Conservation (phyloP, 2,113 vertebrate genomes). For the Edolisoma coerulescens region DNA sequence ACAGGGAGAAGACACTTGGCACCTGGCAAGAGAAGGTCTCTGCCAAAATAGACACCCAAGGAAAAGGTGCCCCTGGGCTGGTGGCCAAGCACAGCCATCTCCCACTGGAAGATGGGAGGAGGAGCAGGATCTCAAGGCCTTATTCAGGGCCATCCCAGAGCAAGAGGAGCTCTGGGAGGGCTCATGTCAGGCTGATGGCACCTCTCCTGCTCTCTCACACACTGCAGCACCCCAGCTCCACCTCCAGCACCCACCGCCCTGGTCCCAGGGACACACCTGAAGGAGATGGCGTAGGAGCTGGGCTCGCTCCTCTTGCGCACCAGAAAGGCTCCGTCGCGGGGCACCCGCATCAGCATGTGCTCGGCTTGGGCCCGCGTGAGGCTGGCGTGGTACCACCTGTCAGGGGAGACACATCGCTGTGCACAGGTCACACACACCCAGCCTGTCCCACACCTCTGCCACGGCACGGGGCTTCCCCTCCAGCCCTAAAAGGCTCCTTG, state of each 20-base stretch:
- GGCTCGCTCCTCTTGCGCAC: conserved; percentile 92
- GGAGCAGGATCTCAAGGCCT: background rate
- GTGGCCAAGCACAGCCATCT: background rate
- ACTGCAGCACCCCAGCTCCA: background rate
- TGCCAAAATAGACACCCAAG: background rate
- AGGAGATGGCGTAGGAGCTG: conserved; percentile 96
- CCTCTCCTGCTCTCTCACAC: background rate
- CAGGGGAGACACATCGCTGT: background rate
- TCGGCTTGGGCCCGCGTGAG: conserved; percentile 90
- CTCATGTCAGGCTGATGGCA: accelerated
- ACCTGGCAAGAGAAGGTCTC: background rate
- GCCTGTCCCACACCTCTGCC: background rate
- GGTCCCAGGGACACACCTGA: conserved; percentile 75
- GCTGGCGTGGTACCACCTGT: conserved; percentile 95
- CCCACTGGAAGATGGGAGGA: background rate
- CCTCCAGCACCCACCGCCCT: background rate
- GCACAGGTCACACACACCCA: background rate
- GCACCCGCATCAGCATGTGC: conserved; percentile 98
- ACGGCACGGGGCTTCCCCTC: accelerated
- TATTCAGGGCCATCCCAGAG: background rate
- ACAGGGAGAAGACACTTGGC: background rate
- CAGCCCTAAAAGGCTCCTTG: background rate
- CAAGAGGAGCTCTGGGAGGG: background rate
- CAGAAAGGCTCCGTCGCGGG: conserved; percentile 93
- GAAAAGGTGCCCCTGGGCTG: background rate